phyloP scores from a whole-genome alignment of 2,113 vertebrate genomes.

The Furnarius figulus region DNA sequence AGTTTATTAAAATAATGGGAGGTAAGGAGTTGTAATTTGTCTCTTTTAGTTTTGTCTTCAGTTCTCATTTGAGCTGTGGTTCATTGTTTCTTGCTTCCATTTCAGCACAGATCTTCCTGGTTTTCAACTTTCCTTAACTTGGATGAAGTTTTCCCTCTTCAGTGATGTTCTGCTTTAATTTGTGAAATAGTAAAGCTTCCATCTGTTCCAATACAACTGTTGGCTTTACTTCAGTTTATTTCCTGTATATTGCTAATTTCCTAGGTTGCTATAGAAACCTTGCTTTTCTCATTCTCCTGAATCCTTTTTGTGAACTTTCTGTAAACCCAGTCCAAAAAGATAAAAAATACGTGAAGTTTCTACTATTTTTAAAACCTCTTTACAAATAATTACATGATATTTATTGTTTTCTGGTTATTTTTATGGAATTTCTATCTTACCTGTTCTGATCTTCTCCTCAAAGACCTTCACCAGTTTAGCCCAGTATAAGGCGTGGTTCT shows the following conservation, averaged over 20 bases:
- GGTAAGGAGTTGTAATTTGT: neutral
- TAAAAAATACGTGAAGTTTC: neutral
- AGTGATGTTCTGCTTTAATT: neutral
- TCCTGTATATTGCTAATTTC: constrained; percentile 29
- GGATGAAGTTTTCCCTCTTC: neutral
- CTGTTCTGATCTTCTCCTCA: neutral
- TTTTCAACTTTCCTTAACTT: neutral
- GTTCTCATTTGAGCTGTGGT: neutral
- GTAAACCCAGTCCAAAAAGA: neutral
- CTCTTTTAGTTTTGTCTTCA: neutral
- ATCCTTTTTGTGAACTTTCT: neutral
- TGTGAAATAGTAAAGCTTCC: constrained; percentile 34
- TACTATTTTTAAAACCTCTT: neutral
- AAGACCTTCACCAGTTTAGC: neutral
- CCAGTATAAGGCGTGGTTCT: neutral
- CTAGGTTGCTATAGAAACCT: constrained; percentile 33
- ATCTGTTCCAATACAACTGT: constrained; percentile 33
- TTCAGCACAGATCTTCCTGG: neutral
- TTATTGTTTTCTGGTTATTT: neutral
- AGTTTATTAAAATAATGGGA: neutral
- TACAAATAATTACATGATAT: neutral
- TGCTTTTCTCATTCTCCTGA: neutral
- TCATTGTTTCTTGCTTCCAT: neutral
- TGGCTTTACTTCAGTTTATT: constrained; percentile 27
- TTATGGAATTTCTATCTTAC: neutral